phyloP scores from a whole-genome alignment of 2,888 invertebrate genomes.

The Drosophila mettleri region DNA sequence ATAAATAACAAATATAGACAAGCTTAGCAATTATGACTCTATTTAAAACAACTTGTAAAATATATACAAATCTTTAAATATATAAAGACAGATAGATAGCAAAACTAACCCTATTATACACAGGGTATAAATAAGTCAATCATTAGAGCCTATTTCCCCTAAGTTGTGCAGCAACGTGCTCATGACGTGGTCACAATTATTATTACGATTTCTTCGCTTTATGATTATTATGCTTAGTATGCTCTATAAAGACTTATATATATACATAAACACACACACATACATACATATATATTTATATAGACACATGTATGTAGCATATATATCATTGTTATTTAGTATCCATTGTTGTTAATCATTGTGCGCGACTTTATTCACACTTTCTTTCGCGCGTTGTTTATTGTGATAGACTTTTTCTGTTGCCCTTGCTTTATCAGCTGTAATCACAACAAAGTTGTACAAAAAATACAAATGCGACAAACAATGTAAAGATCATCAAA shows the following conservation, averaged over 20 bases:
- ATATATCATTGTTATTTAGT: constrained; percentile 63
- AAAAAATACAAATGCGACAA: constrained; percentile 37
- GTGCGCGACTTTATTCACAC: constrained; percentile 77
- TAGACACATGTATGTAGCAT: constrained; percentile 9
- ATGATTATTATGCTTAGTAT: constrained; percentile 42
- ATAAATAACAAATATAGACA: no score
- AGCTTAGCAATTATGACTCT: no score
- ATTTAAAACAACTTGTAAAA: no score
- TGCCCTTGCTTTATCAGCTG: constrained; percentile 70
- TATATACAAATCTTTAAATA: no score
- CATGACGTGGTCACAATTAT: constrained; percentile 79
- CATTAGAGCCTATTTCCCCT: not conserved
- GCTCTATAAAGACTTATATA: not conserved
- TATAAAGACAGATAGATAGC: not conserved
- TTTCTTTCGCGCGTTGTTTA: constrained; percentile 67
- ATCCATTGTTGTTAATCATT: constrained; percentile 71
- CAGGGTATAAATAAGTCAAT: constrained; percentile 18
- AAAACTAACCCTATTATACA: not conserved
- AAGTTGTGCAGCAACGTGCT: constrained; percentile 58
- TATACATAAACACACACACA: not conserved
- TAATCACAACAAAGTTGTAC: constrained; percentile 75
- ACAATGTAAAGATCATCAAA: constrained; percentile 54
- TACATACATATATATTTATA: constrained; percentile 7
- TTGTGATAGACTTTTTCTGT: constrained; percentile 75
- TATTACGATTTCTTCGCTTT: constrained; percentile 66